These are phyloP conservation scores for Brienomyrus brachyistius DNA, from an alignment of 2,113 vertebrate genomes.

Conservation along the genomic window DNA sequence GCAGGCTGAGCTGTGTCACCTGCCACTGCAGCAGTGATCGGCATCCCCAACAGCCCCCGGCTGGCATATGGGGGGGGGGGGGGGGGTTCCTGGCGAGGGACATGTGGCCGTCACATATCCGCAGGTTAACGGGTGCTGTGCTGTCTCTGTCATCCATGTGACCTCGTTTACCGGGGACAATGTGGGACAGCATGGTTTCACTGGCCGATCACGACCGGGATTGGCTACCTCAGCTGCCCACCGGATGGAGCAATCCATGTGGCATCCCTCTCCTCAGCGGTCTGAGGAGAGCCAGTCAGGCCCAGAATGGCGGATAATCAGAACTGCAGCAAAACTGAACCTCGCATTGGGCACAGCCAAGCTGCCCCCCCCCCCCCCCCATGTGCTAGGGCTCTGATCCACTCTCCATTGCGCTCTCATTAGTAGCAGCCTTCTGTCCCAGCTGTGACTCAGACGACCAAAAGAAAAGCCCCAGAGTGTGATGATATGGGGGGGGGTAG, in stretches of 20 bases:
- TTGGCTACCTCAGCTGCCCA: no score
- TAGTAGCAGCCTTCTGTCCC: constrained; percentile 7
- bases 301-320: background rate
- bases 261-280: background rate
- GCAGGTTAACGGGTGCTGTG: background rate
- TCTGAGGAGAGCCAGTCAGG: background rate
- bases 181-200: no score
- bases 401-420: background rate
- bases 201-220: no score
- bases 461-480: background rate
- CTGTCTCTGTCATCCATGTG: background rate
- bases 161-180: background rate
- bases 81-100: background rate
- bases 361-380: background rate
- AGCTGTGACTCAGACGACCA: background rate
- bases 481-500: background rate
- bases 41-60: background rate
- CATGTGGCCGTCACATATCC: background rate
- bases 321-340: background rate
- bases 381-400: background rate
- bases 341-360: background rate
- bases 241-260: background rate
- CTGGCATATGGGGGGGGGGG: no score
- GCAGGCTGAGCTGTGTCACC: background rate
- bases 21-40: background rate